Evolutionary conservation across 2,888 invertebrate genomes (phyloP).

Genomic region (Augiades crinisus): DNA sequence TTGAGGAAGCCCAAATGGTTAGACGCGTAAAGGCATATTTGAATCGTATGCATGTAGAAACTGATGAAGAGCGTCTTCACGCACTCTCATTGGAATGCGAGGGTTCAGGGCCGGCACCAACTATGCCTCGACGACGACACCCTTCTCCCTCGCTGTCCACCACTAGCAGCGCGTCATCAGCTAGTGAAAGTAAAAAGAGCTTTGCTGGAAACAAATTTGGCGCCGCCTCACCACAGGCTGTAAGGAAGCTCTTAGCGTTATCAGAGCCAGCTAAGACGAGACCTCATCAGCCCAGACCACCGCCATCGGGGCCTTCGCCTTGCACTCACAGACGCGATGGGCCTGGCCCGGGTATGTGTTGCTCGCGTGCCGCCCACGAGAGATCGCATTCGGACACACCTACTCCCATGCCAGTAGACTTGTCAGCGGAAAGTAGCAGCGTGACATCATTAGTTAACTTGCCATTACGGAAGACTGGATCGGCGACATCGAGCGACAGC

Average conservation of each 20-base stretch:
- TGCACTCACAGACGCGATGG: constrained; percentile 84
- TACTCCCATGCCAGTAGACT: constrained; percentile 91
- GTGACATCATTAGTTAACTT: constrained; percentile 96
- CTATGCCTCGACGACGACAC: constrained; percentile 88
- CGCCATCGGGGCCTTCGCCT: constrained; percentile 84
- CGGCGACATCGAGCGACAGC: constrained; percentile 95
- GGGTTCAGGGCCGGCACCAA: constrained; percentile 82
- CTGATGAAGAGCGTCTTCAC: constrained; percentile 95
- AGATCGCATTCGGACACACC: constrained; percentile 95
- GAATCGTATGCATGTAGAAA: constrained; percentile 94
- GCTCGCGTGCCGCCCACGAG: constrained; percentile 88
- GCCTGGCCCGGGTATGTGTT: constrained; percentile 69
- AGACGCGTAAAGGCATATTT: constrained; percentile 97
- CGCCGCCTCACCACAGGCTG: constrained; percentile 97
- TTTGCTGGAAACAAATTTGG: constrained; percentile 87
- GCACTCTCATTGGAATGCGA: constrained; percentile 96
- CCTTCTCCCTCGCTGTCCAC: constrained; percentile 97
- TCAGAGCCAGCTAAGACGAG: constrained; percentile 94
- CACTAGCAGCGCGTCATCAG: constrained; percentile 94
- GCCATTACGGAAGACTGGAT: constrained; percentile 93
- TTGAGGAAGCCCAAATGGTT: constrained; percentile 99
- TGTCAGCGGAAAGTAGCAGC: constrained; percentile 97
- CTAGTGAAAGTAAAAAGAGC: constrained; percentile 86
- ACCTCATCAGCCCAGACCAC: constrained; percentile 90
- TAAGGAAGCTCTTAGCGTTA: constrained; percentile 95